Base-by-base conservation (phyloP, 1,140 invertebrate genomes). In the Leptinotarsa undecemlineata region DNA sequence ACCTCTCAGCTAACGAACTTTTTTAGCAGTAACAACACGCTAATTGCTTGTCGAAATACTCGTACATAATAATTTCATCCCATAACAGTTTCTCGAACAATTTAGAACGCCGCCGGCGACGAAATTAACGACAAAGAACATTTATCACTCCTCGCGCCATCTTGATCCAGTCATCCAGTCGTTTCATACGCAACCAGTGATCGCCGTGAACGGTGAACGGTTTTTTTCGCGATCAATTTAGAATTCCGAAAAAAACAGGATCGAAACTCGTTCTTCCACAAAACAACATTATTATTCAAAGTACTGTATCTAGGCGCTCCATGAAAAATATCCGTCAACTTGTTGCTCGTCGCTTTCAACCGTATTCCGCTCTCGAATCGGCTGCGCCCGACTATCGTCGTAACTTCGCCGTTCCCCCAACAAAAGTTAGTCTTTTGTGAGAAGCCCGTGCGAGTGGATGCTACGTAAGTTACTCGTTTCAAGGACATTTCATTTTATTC, bases 251-350 rank as follows among this genome's bases (percentile, higher is more conserved):
- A 72, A 72, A 72, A 72, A 47, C 61, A 21, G 26, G 71, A 72
- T 63, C 71, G 61, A 72, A 72, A 72, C 71, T 64, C 71, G 71
- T 72, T 72, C 60, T 26, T 63, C 71, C 23, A 72, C 71, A 64
- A 64, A 72, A 72, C 62, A 48, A 72, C 23, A 72, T 72, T 64
- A 72, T 72, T 72, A 72, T 72, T 72, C 61, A 72, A 72, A 64
- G 51, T 72, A 72, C 23, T 51, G 62, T 72, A 72, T 61, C 71
- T 72, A 72, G 51, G 51, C 47, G 51, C 71, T 72, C 71, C 57
- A 72, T 72, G 71, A 64, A 72, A 72, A 72, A 72, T 72, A 72
- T 72, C 61, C 51, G 71, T 72, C 62, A 72, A 72, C 71, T 72
- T 72, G 71, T 72, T 72, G 71, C 71, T 72, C 71, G 23, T 72